Evolutionary conservation across 2,888 invertebrate genomes (phyloP), one percentile per base, ranked within the genome.

Genomic region (Plebejus anna): DNA sequence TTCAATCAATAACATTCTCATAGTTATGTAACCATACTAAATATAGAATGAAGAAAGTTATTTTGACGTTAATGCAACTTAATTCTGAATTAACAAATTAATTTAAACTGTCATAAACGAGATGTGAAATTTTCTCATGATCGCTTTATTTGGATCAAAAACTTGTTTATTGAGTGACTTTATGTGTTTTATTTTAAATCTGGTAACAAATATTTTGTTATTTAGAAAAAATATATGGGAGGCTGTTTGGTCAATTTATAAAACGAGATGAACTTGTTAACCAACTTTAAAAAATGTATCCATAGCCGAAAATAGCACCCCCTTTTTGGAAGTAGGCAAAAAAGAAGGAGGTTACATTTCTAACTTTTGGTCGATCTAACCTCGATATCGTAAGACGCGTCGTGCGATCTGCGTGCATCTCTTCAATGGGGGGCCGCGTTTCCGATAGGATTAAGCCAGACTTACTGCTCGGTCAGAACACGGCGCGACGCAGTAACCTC

Each of bases 391-490:
- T 82, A 81, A 84, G 89, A 89, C 83, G 79, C 83, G 84, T 89
- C 88, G 47, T 81, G 82, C 82, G 81, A 87, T 84, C 83, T 81
- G 77, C 81, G 82, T 81, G 83, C 82, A 55, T 84, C 84, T 92
- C 92, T 92, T 93, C 89, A 89, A 91, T 90, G 90, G 92, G 92
- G 87, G 90, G 89, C 85, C 90, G 89, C 91, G 91, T 90, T 92
- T 93, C 91, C 92, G 91, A 92, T 93, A 92, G 93, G 92, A 93
- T 94, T 93, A 93, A 89, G 90, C 89, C 88, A 92, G 93, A 92
- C 93, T 94, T 94, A 94, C 93, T 92, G 93, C 90, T 92, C 91
- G 92, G 92, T 91, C 92, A 91, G 85, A 91, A 89, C 90, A 90
- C 91, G 90, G 87, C 87, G 89, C 88, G 88, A 89, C 89, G 90